Percentiles rank a stretch among this genome's conserved stretches.
These are phyloP conservation scores for Amphipyra berbera DNA, from an alignment of 2,888 invertebrate genomes.

Conservation along the genomic window DNA sequence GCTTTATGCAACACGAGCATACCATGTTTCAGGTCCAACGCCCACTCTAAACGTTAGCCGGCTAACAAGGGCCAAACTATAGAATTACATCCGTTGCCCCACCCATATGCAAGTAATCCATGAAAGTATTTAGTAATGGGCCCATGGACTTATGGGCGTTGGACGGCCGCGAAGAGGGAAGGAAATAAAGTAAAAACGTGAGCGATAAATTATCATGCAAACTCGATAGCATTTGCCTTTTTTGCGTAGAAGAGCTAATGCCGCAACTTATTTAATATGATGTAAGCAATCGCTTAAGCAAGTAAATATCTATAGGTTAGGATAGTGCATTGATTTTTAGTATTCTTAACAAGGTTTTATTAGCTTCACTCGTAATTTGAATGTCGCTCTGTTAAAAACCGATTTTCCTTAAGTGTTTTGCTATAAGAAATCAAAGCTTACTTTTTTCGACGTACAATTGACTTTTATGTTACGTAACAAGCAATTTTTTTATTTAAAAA, in stretches of 20 bases:
- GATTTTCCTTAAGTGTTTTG: too few relatives aligned
- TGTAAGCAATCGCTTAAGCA: not conserved
- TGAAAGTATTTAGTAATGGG: conserved; percentile 9
- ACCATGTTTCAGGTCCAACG: not conserved
- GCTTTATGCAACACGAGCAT: not conserved
- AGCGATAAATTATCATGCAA: conserved; percentile 28
- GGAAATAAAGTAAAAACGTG: conserved; percentile 2
- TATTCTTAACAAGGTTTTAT: not conserved
- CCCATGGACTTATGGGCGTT: conserved; percentile 17
- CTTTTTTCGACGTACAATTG: too few relatives aligned
- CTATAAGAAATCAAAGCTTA: too few relatives aligned
- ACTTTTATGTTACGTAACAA: too few relatives aligned
- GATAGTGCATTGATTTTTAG: not conserved
- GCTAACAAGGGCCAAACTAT: not conserved
- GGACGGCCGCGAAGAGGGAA: not conserved
- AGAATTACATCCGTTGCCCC: not conserved
- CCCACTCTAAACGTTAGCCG: not conserved
- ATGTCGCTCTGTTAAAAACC: too few relatives aligned
- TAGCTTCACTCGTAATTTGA: too few relatives aligned
- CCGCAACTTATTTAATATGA: not conserved
- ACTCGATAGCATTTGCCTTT: conserved; percentile 23
- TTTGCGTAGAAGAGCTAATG: conserved; percentile 13
- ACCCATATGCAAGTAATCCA: conserved; percentile 4
- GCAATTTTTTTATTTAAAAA: not conserved
- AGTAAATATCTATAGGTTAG: not conserved